Evolutionary conservation across 2,113 vertebrate species (phyloP), one percentile per base, ranked within the genome.

Genomic region (Zeus faber): DNA sequence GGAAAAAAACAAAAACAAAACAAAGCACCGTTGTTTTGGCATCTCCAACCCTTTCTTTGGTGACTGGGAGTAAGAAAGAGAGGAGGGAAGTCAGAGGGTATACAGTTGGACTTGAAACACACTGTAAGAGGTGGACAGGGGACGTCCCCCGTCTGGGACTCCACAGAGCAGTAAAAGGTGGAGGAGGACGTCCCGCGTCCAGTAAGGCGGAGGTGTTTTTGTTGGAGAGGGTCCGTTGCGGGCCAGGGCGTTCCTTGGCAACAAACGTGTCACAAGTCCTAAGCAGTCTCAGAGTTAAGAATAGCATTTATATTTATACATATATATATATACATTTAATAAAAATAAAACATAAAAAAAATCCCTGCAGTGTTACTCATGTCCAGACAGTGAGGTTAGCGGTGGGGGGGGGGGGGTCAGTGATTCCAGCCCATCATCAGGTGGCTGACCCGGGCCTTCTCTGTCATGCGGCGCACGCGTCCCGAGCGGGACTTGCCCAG

Each of bases 341-440:
- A 49, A 62, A 54, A 54, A 68, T 46, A 79, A 46, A 53, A 58
- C 31, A 76, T 89, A 88, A 90, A 85, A 88, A 86, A 91, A 92
- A 93, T 98, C 95, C 95, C 96, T 98, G 96, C 92, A 96, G 91
- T 93, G 81, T 84, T 88, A 86, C 79, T 89, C 85, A 77, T 62
- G 79, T 72, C 51, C 25, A 39, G 58, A 37, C 20, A 21, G 29
- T 39, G 39, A 26, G 7, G 4, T 24, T 4, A 24, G 45, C 6
- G 22, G 25, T 29, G 21, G 16, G 3, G 11, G 20, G 2, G 31
- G 18, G 5, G 1, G 33, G 33, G 81, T 95, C 90, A 98, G 84
- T 97, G 95, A 79, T 95, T 90, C 97, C 97, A 99, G 77, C 97
- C 97, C 97, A 99, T 99, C 44, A 99, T 99, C 44, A 99, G 93